Evolutionary conservation across 1,140 invertebrate genomes (phyloP), one percentile per base, ranked within the genome.

Genomic region (Pogonognathellus flavescens): DNA sequence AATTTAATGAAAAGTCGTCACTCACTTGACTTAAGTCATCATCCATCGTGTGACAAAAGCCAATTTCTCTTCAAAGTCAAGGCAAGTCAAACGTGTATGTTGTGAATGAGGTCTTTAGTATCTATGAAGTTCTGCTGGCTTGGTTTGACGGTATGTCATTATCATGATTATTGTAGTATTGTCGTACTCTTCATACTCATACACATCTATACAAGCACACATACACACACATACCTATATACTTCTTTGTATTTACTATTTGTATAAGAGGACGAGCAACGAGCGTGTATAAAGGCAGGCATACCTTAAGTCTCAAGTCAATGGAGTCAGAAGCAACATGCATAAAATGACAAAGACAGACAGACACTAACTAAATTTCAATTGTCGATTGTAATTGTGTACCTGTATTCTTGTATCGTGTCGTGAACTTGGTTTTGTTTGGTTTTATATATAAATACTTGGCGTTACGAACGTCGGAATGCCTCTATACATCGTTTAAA

Each of bases 1-100:
- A 25, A 66, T 76, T 76, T 76, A 76, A 76, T 76, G 70, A 76
- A 76, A 70, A 76, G 13, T 76, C 70, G 41, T 49, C 70, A 49
- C 14, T 76, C 70, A 76, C 16, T 76, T 76, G n/a, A 18, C 70
- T 76, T 49, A 31, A 76, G 25, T 76, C 70, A 76, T 50, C 41
- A 25, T 50, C 16, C 31, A 76, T 76, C 70, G 70, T 76, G 70
- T 76, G 70, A 76, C 70, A 76, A 76, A 76, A 76, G 70, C 70
- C 70, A 76, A 76, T 76, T 76, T 76, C 70, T 76, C 70, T 50
- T 49, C 6, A 16, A 70, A 72, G 66, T 14, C 10, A 72, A 76
- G 70, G 62, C n/a, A 76, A 76, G 70, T 76, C 70, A 76, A 76
- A 76, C 70, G 70, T 76, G 31, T 76, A 41, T 76, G 70, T 49